Percentiles rank a stretch among this genome's conserved stretches.
Evolutionary conservation across 2,113 vertebrate genomes (phyloP).

Genomic region (Rhinolophus ferrumequinum): DNA sequence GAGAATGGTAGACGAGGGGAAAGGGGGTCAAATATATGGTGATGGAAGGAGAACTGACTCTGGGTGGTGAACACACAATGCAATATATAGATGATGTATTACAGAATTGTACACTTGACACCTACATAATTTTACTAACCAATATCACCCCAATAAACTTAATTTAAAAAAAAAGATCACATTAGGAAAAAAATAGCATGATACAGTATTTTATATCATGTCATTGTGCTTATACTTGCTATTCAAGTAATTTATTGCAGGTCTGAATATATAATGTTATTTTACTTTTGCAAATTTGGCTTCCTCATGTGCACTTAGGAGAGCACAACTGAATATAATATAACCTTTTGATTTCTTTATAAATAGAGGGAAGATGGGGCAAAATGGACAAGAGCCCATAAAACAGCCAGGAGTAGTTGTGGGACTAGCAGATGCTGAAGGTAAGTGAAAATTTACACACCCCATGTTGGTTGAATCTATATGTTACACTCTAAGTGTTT

Average conservation of each 20-base stretch:
- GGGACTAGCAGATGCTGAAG: slow-evolving; percentile 91
- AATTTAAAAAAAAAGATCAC: no score
- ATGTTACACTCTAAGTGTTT: not conserved
- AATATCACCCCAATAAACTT: no score
- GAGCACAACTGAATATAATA: not conserved
- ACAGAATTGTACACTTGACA: no score
- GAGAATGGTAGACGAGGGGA: no score
- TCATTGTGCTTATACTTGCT: not conserved
- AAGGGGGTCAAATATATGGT: no score
- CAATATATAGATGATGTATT: no score
- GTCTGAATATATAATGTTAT: not conserved
- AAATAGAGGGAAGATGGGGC: slow-evolving; percentile 92
- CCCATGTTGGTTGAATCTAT: not conserved
- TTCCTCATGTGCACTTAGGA: not conserved
- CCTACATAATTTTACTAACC: no score
- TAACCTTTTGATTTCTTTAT: slow-evolving; percentile 57
- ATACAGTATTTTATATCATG: no score
- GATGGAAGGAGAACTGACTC: no score
- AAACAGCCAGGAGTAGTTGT: slow-evolving; percentile 88
- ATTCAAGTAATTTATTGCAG: not conserved
- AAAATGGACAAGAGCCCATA: slow-evolving; percentile 90
- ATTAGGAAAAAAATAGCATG: not conserved
- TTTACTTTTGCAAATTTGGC: slow-evolving; percentile 12
- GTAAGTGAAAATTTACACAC: slow-evolving; percentile 85
- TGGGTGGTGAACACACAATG: no score